phyloP scores from a whole-genome alignment of 2,888 invertebrate species.

The Oxycera nigricornis region DNA sequence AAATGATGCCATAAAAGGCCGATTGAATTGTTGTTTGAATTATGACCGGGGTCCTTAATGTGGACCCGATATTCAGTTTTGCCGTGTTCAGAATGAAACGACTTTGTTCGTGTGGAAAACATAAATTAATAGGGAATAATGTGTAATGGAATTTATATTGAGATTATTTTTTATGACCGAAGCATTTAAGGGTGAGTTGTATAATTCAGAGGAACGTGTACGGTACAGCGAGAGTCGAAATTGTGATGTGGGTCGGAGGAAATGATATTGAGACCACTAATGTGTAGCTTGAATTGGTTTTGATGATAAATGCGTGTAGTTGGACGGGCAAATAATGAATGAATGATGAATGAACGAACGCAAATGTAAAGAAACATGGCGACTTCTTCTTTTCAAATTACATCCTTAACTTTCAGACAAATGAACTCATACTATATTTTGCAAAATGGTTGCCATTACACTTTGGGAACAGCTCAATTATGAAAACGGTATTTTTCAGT shows the following conservation, averaged over 20 bases:
- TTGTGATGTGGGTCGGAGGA: background rate
- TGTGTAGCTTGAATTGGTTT: too few relatives aligned
- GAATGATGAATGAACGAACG: background rate
- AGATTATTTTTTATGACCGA: slow-evolving; percentile 28
- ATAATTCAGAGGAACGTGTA: background rate
- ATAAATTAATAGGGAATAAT: slow-evolving; percentile 34
- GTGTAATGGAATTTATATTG: slow-evolving; percentile 34
- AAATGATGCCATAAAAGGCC: slow-evolving; percentile 23
- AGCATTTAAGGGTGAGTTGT: slow-evolving; percentile 22
- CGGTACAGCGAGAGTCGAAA: background rate
- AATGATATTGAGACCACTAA: background rate
- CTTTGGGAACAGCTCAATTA: background rate
- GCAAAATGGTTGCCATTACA: background rate
- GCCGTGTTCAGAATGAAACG: background rate
- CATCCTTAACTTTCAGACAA: background rate
- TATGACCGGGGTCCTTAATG: background rate
- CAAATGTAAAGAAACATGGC: slow-evolving; percentile 17
- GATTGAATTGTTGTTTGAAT: slow-evolving; percentile 36
- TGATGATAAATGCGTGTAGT: too few relatives aligned
- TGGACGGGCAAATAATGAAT: too few relatives aligned
- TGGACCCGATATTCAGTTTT: slow-evolving; percentile 8
- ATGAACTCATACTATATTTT: background rate
- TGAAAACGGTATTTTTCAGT: background rate
- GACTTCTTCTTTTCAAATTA: background rate
- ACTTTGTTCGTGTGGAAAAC: slow-evolving; percentile 32